Evolutionary conservation across 2,888 invertebrate species (phyloP).

Genomic region (Volucella zonaria): DNA sequence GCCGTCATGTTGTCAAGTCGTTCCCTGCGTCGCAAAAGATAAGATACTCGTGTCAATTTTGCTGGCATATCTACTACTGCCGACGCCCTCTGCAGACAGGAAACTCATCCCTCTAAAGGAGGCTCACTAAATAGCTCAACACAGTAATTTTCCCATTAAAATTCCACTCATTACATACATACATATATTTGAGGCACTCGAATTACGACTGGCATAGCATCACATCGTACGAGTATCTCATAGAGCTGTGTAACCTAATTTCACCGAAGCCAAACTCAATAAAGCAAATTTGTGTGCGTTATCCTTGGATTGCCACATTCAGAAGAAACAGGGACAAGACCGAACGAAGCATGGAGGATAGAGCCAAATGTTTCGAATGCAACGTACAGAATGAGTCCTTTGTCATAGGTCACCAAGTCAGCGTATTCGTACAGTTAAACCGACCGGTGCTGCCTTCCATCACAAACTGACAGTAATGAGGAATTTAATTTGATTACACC

Average conservation of each 20-base stretch:
- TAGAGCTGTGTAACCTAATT: slow-evolving; percentile 58
- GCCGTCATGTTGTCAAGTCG: slow-evolving; percentile 3
- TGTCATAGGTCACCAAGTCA: neutral
- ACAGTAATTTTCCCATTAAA: slow-evolving; percentile 66
- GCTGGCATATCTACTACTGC: slow-evolving; percentile 19
- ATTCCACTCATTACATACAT: slow-evolving; percentile 41
- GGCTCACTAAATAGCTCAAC: slow-evolving; percentile 12
- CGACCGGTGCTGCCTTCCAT: slow-evolving; percentile 5
- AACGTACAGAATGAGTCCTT: slow-evolving; percentile 21
- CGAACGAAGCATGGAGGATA: neutral
- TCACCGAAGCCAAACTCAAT: slow-evolving; percentile 64
- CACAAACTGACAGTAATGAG: slow-evolving; percentile 55
- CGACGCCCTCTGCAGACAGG: neutral
- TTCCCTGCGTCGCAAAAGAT: neutral
- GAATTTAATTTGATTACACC: slow-evolving; percentile 71
- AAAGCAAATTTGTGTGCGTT: slow-evolving; percentile 52
- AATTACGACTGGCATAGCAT: slow-evolving; percentile 4
- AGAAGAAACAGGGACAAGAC: slow-evolving; percentile 7
- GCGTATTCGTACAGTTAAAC: too few species aligned
- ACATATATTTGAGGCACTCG: slow-evolving; percentile 36
- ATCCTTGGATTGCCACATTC: slow-evolving; percentile 36
- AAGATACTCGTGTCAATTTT: slow-evolving; percentile 47
- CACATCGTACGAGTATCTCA: neutral
- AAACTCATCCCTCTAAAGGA: neutral
- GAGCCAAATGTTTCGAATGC: slow-evolving; percentile 33